Percentiles rank a stretch among this genome's conserved stretches.
phyloP scores from a whole-genome alignment of 2,888 invertebrate genomes.

The Ormyrus pomaceus region DNA sequence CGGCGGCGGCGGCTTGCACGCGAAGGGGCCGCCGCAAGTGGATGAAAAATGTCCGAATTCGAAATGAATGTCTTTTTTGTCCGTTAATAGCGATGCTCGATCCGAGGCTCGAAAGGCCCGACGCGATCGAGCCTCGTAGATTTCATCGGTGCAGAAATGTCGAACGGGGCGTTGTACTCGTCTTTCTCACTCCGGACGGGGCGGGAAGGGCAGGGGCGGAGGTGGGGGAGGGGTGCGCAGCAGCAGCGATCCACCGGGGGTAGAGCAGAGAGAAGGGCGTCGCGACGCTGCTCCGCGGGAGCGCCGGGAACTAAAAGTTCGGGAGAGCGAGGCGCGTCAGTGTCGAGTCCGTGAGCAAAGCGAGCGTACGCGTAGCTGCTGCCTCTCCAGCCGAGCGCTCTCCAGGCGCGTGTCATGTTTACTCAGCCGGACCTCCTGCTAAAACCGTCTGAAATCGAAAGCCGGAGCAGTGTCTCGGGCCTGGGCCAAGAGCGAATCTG shows the following conservation, averaged over 20 bases:
- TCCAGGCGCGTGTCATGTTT: constrained; percentile 4
- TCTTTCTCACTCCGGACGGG: constrained; percentile 20
- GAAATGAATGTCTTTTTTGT: not conserved
- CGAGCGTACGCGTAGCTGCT: constrained; percentile 68
- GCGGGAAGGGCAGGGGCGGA: constrained; percentile 46
- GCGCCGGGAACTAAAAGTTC: constrained; percentile 72
- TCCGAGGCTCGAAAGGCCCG: too few species aligned
- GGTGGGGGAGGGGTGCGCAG: constrained; percentile 22
- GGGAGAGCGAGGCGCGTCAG: constrained; percentile 70
- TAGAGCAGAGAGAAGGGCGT: constrained; percentile 62
- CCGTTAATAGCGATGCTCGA: not conserved
- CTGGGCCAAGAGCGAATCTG: too few species aligned
- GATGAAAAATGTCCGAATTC: constrained; percentile 40
- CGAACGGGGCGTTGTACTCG: constrained; percentile 50
- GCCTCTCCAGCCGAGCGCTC: too few species aligned
- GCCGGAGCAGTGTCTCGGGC: too few species aligned
- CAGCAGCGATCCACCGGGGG: not conserved
- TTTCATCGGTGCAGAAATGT: constrained; percentile 10
- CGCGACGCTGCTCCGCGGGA: constrained; percentile 72
- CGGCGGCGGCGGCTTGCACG: constrained; percentile 14
- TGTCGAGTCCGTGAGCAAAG: constrained; percentile 74
- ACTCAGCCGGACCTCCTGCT: too few species aligned
- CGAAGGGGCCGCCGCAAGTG: constrained; percentile 3
- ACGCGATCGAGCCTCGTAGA: not conserved
- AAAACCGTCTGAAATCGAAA: too few species aligned